Base-by-base conservation (phyloP, 1,140 invertebrate genomes). In the Dinoponera quadriceps region DNA sequence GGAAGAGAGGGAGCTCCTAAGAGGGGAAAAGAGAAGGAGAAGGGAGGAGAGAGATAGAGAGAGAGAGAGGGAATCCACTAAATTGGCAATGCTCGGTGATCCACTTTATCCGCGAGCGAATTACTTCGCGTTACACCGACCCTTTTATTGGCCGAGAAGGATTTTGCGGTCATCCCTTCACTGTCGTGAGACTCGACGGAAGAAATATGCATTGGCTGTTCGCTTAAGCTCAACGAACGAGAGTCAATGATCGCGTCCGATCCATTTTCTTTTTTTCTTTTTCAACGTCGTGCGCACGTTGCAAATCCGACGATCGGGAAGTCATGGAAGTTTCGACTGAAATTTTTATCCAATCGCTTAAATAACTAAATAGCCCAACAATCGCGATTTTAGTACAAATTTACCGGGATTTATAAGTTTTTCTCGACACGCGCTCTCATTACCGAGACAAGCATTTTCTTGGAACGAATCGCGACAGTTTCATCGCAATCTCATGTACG, bases 81-180 rank as follows among this genome's bases (percentile, higher is more conserved):
- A 87, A 88, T 88, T 85, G 77, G 72, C 87, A 71, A 87, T 85
- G 74, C 78, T 77, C 77, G 83, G 82, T 78, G 87, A 88, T 87
- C 83, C 85, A 57, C 77, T 87, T 87, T 88, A 88, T 85, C 75
- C 72, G 49, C 71, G 71, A 82, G 65, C 75, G 83, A 87, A 77
- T 87, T 85, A 82, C 86, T 88, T 78, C 77, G 49, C 69, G 74
- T 84, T 87, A 86, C 72, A 49, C 69, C 72, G 66, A 38, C 65
- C 84, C 81, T 69, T 87, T 87, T 83, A 87, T 75, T 78, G 69
- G 55, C 63, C 51, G 33, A 62, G 60, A 87, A 81, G 75, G 82
- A 84, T 87, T 81, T 66, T 78, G 78, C 63, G 71, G 83, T 72
- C 78, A 88, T 65, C 33, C 33, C 57, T 73, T 57, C 78, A 18